Evolutionary conservation across 2,797 vertebrate genomes (phyloP).

Genomic region (Kryptopterus vitreolus): DNA sequence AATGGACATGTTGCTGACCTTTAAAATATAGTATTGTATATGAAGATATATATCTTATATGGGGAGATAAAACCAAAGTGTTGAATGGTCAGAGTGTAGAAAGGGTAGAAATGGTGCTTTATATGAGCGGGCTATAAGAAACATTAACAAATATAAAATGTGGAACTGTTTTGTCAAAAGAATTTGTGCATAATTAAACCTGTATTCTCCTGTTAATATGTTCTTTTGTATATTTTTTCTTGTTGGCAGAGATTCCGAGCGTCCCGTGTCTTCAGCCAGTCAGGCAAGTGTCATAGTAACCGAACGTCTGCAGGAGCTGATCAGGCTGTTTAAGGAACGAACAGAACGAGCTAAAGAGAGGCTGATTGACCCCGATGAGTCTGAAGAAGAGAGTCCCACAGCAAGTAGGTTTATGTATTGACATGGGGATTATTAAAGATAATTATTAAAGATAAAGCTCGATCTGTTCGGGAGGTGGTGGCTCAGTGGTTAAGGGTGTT

Average conservation of each 20-base stretch:
- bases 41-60: not conserved
- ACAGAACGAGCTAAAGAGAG: conserved; percentile 84
- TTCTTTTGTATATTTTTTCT: conserved; percentile 19
- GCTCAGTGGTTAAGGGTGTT: too few relatives aligned
- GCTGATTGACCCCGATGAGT: conserved; percentile 85
- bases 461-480: too few relatives aligned
- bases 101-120: too few relatives aligned
- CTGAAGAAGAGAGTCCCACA: conserved; percentile 82
- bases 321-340: conserved; percentile 84
- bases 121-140: too few relatives aligned
- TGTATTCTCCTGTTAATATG: not conserved
- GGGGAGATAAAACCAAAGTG: not conserved
- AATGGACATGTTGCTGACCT: not conserved
- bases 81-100: too few relatives aligned
- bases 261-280: conserved; percentile 74
- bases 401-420: conserved; percentile 59
- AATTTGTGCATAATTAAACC: not conserved
- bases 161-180: not conserved
- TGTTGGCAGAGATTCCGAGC: conserved; percentile 65
- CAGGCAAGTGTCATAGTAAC: conserved; percentile 74
- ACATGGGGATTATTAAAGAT: not conserved
- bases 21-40: not conserved
- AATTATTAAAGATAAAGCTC: too few relatives aligned
- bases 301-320: conserved; percentile 83
- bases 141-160: not conserved